A percentile compares a stretch with the other conserved stretches of the same genome.
These are phyloP conservation scores for Melieria crassipennis DNA, from an alignment of 2,888 invertebrate genomes.

Conservation along the genomic window DNA sequence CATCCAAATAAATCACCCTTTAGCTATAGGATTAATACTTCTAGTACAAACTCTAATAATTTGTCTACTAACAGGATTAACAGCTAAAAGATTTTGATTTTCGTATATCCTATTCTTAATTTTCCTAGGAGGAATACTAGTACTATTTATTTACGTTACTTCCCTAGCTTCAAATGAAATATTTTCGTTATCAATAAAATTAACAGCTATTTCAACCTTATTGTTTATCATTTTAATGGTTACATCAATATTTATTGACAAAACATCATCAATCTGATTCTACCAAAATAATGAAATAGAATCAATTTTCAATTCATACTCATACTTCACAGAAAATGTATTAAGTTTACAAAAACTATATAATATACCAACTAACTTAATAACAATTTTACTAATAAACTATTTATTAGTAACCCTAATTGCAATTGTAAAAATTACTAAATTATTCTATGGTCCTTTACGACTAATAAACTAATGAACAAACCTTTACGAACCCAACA, in stretches of 20 bases:
- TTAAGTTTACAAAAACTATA: constrained; percentile 68
- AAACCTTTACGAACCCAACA: background rate
- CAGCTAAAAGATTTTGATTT: constrained; percentile 70
- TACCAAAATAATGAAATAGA: constrained; percentile 65
- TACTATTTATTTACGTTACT: constrained; percentile 74
- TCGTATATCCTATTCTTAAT: constrained; percentile 72
- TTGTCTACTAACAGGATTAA: constrained; percentile 66
- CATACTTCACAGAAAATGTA: constrained; percentile 64
- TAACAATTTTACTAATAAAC: constrained; percentile 69
- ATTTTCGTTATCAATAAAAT: constrained; percentile 65
- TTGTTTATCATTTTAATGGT: constrained; percentile 42
- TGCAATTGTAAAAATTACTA: constrained; percentile 57
- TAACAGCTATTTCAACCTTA: constrained; percentile 49
- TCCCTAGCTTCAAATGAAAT: constrained; percentile 73
- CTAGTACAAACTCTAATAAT: constrained; percentile 68
- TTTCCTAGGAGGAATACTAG: constrained; percentile 73
- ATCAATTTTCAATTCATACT: constrained; percentile 51
- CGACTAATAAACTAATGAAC: background rate
- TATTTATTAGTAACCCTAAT: constrained; percentile 72
- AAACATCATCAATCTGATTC: constrained; percentile 55
- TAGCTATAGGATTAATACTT: constrained; percentile 70
- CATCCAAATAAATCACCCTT: constrained; percentile 67
- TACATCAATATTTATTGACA: constrained; percentile 48
- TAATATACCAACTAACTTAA: constrained; percentile 67
- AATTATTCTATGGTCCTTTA: background rate